Conservation (phyloP, 1,140 invertebrate species). For the Brachionus plicatilis region DNA sequence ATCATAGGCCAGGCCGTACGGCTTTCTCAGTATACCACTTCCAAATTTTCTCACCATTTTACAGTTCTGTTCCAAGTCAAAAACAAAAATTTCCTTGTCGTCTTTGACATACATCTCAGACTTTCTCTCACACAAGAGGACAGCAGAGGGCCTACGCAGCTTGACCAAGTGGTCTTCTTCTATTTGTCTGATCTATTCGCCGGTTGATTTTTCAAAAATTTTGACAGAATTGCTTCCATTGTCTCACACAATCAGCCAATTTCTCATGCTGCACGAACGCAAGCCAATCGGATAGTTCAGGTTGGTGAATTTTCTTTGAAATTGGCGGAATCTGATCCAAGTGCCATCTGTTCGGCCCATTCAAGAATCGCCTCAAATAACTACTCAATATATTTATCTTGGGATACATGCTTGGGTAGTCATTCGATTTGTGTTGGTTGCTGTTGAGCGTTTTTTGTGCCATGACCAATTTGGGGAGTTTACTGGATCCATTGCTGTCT, state of each 20-base stretch:
- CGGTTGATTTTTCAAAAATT: slow-evolving; percentile 18
- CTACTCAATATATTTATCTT: neutral
- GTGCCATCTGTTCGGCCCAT: neutral
- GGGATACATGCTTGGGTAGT: neutral
- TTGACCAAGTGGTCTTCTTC: neutral
- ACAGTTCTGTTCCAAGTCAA: slow-evolving; percentile 5
- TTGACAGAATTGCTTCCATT: slow-evolving; percentile 18
- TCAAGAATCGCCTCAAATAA: neutral
- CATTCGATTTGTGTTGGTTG: neutral
- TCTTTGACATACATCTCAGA: slow-evolving; percentile 30
- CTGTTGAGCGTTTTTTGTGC: neutral
- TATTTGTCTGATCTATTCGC: neutral
- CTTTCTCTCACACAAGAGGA: neutral
- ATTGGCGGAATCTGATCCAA: slow-evolving; percentile 12
- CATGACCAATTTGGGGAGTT: neutral
- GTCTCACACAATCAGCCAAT: slow-evolving; percentile 34
- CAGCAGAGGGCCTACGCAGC: neutral
- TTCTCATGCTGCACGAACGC: neutral
- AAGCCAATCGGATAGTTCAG: slow-evolving; percentile 12
- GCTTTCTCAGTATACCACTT: neutral
- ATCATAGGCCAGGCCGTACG: slow-evolving; percentile 19
- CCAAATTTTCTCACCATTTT: slow-evolving; percentile 17
- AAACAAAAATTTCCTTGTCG: slow-evolving; percentile 32
- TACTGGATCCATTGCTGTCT: neutral
- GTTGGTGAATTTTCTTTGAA: slow-evolving; percentile 1